Base-by-base conservation (phyloP, 2,888 invertebrate genomes). In the Epistrophe grossulariae region DNA sequence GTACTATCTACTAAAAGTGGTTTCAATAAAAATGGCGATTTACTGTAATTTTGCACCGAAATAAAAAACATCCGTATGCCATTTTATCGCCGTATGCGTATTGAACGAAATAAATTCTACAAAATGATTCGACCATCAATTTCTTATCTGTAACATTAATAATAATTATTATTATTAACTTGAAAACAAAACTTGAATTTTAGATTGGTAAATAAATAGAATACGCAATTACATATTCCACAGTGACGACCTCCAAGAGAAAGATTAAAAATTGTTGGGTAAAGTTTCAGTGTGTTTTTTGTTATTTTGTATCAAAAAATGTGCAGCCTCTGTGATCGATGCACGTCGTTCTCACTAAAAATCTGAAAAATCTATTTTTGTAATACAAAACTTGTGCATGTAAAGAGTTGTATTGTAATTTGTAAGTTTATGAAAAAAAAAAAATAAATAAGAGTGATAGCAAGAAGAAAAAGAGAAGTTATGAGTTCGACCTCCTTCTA, bases 21-120 rank as follows among this genome's bases (percentile, higher is more conserved):
- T 70, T 60, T 45, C 31, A 17, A 57, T n/a, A 59, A 79, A 57
- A 74, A 85, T 85, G 82, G 81, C 82, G 82, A 59, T 85, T 78
- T 82, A 85, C 73, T 64, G 85, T 81, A 79, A 73, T 59, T 70
- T 73, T 50, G 13, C 5, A 28, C 19, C 17, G 55, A 72, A 76
- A 85, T 10, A 28, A 60, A 66, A 72, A 81, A 73, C 35, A 68
- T 45, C 68, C 66, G 40, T 55, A 70, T 40, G 40, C n/a, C n/a
- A 40, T 70, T n/a, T 40, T 50, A 50, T 48, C 35, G 10, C 50
- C 68, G 15, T 13, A 11, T 66, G 35, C 68, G 15, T 13, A 11
- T 66, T 64, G 48, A 66, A 66, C 0, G 0, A 59, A 59, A 52
- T n/a, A n/a, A n/a, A n/a, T n/a, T 9, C 43, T 11, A 28, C 4